phyloP scores from a whole-genome alignment of 2,888 invertebrate genomes.

The Poecilus cupreus region DNA sequence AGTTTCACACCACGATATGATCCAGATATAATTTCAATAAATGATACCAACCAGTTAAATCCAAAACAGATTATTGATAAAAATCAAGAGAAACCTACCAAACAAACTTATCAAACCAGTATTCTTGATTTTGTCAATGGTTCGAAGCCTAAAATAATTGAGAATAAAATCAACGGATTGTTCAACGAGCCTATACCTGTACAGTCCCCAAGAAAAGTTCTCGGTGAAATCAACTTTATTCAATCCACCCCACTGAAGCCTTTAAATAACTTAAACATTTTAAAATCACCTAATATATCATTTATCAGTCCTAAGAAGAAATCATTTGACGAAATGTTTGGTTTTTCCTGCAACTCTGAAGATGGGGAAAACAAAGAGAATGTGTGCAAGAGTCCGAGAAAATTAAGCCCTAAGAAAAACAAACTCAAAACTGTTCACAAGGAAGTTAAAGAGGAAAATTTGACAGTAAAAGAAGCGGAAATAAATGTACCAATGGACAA shows the following conservation, averaged over 20 bases:
- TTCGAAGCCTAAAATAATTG: constrained; percentile 14
- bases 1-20: constrained; percentile 42
- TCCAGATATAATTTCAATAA: background rate
- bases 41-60: background rate
- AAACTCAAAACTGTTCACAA: background rate
- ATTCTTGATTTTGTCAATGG: constrained; percentile 1
- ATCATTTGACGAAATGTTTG: constrained; percentile 34
- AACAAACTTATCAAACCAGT: constrained; percentile 10
- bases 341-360: constrained; percentile 37
- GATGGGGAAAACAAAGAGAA: constrained; percentile 50
- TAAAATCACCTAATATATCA: background rate
- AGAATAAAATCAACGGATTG: background rate
- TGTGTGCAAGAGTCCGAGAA: constrained; percentile 37
- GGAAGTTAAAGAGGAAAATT: background rate
- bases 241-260: constrained; percentile 19
- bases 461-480: background rate
- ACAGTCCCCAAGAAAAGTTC: constrained; percentile 28
- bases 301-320: background rate
- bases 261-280: constrained; percentile 10
- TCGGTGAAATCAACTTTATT: background rate
- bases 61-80: background rate
- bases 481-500: background rate
- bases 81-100: background rate
- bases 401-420: background rate
- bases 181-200: constrained; percentile 7